Evolutionary conservation across 2,797 vertebrate species (phyloP).

Genomic region (Onychomys leucogaster): DNA sequence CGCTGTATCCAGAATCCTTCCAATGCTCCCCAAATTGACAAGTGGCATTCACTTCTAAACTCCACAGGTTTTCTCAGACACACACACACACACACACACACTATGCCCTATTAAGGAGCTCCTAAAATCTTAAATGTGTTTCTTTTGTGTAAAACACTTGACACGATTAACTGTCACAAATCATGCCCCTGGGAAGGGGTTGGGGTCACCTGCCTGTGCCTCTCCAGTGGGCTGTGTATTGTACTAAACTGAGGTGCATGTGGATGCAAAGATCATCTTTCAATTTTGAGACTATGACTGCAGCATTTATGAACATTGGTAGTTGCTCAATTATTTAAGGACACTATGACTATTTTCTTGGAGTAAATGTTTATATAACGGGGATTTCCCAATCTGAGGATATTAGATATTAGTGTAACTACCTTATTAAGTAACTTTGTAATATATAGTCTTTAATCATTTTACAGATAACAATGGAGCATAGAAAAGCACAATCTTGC

Average conservation of each 20-base stretch:
- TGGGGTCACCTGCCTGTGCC: too few relatives aligned
- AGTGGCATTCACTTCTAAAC: neutral
- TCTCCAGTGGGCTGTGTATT: neutral
- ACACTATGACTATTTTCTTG: neutral
- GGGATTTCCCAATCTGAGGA: neutral
- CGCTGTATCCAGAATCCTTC: neutral
- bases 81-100: neutral
- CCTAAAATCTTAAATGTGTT: neutral
- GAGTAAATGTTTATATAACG: neutral
- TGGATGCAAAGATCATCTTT: fast-evolving
- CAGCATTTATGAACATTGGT: neutral
- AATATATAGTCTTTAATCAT: neutral
- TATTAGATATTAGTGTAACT: neutral
- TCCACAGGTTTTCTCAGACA: neutral
- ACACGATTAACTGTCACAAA: neutral
- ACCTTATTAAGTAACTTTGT: neutral
- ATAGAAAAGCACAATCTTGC: neutral
- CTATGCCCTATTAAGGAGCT: neutral
- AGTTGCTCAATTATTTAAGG: neutral
- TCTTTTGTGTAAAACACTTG: conserved; percentile 25
- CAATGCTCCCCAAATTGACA: neutral
- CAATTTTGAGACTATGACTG: neutral
- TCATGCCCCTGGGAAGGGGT: neutral
- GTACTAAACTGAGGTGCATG: neutral
- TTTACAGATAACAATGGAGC: neutral